Conservation (phyloP, 2,888 invertebrate species). For the Villa cingulata region DNA sequence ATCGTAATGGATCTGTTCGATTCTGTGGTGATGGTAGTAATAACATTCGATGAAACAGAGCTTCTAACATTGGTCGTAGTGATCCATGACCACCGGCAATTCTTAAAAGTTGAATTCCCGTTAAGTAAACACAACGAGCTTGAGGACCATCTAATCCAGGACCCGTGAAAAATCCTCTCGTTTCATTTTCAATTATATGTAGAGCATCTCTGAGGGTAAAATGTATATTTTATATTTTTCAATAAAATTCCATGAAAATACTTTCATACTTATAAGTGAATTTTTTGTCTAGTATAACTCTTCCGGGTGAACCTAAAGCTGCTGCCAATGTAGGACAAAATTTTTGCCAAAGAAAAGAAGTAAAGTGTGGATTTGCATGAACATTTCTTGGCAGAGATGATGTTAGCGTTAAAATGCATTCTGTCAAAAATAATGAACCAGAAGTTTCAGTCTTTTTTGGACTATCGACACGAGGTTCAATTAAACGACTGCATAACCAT, state of each 20-base stretch:
- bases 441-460: slow-evolving; percentile 33
- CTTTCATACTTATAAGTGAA: slow-evolving; percentile 49
- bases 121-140: slow-evolving; percentile 75
- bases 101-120: slow-evolving; percentile 77
- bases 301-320: slow-evolving; percentile 71
- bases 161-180: slow-evolving; percentile 35
- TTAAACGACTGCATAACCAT: slow-evolving; percentile 71
- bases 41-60: slow-evolving; percentile 84
- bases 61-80: slow-evolving; percentile 82
- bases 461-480: slow-evolving; percentile 51
- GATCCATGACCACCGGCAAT: slow-evolving; percentile 76
- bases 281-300: slow-evolving; percentile 54
- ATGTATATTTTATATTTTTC: neutral
- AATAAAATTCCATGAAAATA: neutral
- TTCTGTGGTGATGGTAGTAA: slow-evolving; percentile 76
- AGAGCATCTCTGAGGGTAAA: slow-evolving; percentile 33
- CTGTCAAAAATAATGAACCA: slow-evolving; percentile 60
- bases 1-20: slow-evolving; percentile 70
- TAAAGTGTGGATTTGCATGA: slow-evolving; percentile 71
- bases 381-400: slow-evolving; percentile 71
- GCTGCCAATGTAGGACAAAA: slow-evolving; percentile 82
- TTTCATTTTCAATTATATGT: slow-evolving; percentile 35
- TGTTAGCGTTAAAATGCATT: slow-evolving; percentile 73
- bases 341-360: slow-evolving; percentile 82
- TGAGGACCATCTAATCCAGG: slow-evolving; percentile 61